phyloP scores from a whole-genome alignment of 23 tunicate species.

The Botrylloides violaceus region DNA sequence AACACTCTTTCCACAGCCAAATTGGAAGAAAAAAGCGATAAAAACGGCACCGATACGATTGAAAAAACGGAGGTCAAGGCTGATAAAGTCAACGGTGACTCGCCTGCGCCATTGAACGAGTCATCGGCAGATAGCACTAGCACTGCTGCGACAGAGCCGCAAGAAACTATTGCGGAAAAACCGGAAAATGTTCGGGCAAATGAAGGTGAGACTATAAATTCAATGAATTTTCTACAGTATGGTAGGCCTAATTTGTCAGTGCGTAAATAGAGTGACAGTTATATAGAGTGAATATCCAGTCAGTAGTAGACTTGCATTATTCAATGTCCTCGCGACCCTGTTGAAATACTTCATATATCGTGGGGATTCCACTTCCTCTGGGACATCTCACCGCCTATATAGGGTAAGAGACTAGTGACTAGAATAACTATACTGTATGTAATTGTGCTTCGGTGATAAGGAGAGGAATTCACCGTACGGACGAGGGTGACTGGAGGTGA shows the following conservation, averaged over 20 bases:
- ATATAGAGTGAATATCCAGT: no score
- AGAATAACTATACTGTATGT: no score
- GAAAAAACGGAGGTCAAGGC: constrained; percentile 58
- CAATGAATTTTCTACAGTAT: background rate
- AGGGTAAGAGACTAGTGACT: no score
- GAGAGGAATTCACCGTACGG: constrained; percentile 55
- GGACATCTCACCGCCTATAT: no score
- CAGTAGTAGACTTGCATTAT: no score
- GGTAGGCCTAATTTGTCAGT: no score
- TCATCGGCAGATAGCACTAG: background rate
- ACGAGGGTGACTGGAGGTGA: constrained; percentile 46
- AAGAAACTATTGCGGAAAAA: constrained; percentile 36
- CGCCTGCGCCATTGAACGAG: constrained; percentile 2
- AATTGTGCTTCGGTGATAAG: no score
- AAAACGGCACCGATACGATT: constrained; percentile 20
- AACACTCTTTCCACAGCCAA: no score
- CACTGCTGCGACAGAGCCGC: background rate
- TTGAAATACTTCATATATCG: no score
- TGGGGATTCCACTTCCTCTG: no score
- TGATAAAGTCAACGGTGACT: constrained; percentile 36
- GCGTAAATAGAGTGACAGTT: no score
- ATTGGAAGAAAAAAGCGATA: background rate
- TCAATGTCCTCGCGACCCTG: no score
- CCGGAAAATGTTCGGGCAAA: constrained; percentile 42
- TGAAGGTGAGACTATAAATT: constrained; percentile 47